Conservation (phyloP, 2,888 invertebrate species). For the Hirtodrosophila confusa region DNA sequence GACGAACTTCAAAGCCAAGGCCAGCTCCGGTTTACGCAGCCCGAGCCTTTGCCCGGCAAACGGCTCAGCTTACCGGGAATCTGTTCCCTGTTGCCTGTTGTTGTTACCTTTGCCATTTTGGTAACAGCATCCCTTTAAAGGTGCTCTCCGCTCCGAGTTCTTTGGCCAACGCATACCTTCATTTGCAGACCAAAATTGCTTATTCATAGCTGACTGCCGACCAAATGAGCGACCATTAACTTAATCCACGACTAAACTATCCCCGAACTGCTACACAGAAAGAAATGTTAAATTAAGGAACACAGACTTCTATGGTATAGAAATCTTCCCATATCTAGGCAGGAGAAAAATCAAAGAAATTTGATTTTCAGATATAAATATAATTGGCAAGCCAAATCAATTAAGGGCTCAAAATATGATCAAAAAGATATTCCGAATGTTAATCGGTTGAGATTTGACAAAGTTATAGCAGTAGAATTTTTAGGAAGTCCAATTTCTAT, state of each 20-base stretch:
- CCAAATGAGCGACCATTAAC: slow-evolving; percentile 70
- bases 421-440: too few species aligned
- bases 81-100: slow-evolving; percentile 2
- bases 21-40: slow-evolving; percentile 11
- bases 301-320: too few species aligned
- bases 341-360: too few species aligned
- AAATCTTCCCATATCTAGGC: too few species aligned
- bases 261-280: background rate
- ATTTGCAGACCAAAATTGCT: slow-evolving; percentile 57
- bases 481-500: too few species aligned
- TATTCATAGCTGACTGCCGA: slow-evolving; percentile 69
- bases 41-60: background rate
- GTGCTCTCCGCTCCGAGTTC: slow-evolving; percentile 4
- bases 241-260: slow-evolving; percentile 44
- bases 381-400: too few species aligned
- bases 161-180: slow-evolving; percentile 34
- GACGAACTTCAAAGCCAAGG: slow-evolving; percentile 59
- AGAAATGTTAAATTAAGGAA: too few species aligned
- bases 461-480: too few species aligned
- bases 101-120: slow-evolving; percentile 9
- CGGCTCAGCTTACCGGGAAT: slow-evolving; percentile 19
- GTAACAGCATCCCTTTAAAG: slow-evolving; percentile 12
- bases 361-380: too few species aligned
- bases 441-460: too few species aligned
- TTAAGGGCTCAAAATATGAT: too few species aligned